Conservation (phyloP, 1,140 invertebrate genomes). For the Temnothorax longispinosus region DNA sequence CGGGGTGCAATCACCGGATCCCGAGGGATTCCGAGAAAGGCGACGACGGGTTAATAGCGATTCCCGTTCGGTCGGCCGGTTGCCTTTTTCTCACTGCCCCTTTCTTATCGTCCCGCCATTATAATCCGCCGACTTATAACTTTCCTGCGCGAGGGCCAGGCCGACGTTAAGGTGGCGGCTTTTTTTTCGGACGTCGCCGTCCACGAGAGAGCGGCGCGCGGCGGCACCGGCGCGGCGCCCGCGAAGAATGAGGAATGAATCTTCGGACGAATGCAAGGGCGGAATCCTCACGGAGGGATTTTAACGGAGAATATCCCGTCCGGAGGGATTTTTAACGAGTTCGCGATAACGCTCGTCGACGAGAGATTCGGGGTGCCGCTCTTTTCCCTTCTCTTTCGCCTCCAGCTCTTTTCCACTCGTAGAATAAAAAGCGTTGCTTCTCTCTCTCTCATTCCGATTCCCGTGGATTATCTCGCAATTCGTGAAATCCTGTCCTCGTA, state of each 20-base stretch:
- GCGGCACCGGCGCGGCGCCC: background rate
- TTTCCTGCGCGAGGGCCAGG: slow-evolving; percentile 65
- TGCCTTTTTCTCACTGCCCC: slow-evolving; percentile 56
- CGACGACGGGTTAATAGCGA: slow-evolving; percentile 71
- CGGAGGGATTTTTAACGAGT: slow-evolving; percentile 72
- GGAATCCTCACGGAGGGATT: slow-evolving; percentile 61
- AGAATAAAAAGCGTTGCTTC: slow-evolving; percentile 11
- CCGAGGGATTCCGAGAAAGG: slow-evolving; percentile 12
- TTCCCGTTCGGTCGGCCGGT: slow-evolving; percentile 47
- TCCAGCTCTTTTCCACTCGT: background rate
- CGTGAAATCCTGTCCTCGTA: slow-evolving; percentile 13
- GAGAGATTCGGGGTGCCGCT: slow-evolving; percentile 29
- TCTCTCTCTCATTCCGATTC: slow-evolving; percentile 36
- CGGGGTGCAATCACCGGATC: slow-evolving; percentile 34
- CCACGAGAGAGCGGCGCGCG: slow-evolving; percentile 1
- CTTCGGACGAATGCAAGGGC: slow-evolving; percentile 60
- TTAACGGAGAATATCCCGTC: slow-evolving; percentile 38
- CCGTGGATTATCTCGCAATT: slow-evolving; percentile 50
- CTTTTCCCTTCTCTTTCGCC: background rate
- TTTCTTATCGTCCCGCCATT: slow-evolving; percentile 79
- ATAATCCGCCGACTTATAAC: slow-evolving; percentile 75
- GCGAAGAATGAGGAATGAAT: slow-evolving; percentile 69
- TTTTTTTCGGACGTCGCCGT: slow-evolving; percentile 55
- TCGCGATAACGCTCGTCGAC: slow-evolving; percentile 66
- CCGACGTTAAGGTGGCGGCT: slow-evolving; percentile 28